A percentile compares a stretch with the other conserved stretches of the same genome.
Evolutionary conservation across 2,888 invertebrate species (phyloP).

Genomic region (Athripsodes cinereus): DNA sequence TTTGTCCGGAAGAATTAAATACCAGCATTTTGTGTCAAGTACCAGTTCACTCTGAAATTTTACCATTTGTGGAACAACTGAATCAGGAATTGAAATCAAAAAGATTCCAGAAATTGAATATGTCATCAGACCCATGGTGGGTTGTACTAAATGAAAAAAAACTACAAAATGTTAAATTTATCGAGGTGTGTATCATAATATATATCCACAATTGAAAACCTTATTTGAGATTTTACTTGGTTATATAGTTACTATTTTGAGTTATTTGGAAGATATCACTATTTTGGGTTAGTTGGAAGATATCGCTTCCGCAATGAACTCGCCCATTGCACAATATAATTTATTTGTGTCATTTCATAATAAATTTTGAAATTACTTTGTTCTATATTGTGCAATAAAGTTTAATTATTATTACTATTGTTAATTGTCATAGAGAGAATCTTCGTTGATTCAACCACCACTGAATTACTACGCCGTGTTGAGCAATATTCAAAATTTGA

Average conservation of each 20-base stretch:
- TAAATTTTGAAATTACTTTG: too few species aligned
- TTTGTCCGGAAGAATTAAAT: conserved; percentile 85
- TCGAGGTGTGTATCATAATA: conserved; percentile 56
- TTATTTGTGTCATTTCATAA: too few species aligned
- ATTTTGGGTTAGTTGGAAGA: too few species aligned
- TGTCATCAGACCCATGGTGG: conserved; percentile 68
- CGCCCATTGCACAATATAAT: too few species aligned
- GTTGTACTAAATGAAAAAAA: conserved; percentile 61
- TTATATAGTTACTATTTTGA: too few species aligned
- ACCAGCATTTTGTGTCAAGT: conserved; percentile 78
- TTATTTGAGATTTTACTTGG: too few species aligned
- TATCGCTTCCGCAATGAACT: too few species aligned
- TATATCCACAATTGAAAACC: too few species aligned
- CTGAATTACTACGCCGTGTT: conserved; percentile 94
- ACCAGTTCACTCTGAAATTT: conserved; percentile 80
- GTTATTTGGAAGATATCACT: too few species aligned
- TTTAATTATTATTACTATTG: neutral
- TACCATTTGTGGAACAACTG: conserved; percentile 63
- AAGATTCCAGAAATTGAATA: conserved; percentile 52
- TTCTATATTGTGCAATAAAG: neutral
- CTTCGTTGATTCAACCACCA: conserved; percentile 65
- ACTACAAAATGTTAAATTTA: conserved; percentile 62
- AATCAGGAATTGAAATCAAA: conserved; percentile 50
- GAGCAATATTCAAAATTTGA: conserved; percentile 67
- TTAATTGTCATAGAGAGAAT: conserved; percentile 38